Evolutionary conservation across 2,113 vertebrate genomes (phyloP).

Genomic region (Baryphthengus martii): DNA sequence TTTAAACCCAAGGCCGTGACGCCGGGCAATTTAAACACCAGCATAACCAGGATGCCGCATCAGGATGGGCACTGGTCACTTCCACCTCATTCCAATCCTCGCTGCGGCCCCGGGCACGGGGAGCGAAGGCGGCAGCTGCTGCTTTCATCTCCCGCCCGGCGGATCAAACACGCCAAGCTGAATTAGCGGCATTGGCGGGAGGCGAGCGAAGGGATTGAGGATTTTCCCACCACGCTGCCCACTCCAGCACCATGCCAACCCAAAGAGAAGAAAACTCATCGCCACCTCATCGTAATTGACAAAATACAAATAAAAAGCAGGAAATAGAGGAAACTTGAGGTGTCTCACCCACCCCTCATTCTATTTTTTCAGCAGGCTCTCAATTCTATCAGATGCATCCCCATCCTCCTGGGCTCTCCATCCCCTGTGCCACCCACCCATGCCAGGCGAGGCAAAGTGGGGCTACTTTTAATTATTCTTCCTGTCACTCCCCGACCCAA

Average conservation of each 20-base stretch:
- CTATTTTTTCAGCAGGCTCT: background rate
- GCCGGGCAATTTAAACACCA: background rate
- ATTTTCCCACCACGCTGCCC: constrained; percentile 13
- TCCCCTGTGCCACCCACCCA: background rate
- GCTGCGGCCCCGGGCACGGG: background rate
- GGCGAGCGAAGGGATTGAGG: background rate
- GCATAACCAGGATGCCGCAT: background rate
- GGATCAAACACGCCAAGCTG: constrained; percentile 51
- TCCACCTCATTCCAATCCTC: background rate
- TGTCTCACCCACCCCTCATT: background rate
- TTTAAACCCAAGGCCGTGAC: too few relatives aligned
- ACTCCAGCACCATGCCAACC: fast-evolving
- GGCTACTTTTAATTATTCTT: background rate
- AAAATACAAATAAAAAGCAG: background rate
- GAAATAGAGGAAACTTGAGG: fast-evolving
- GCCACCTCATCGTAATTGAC: fast-evolving
- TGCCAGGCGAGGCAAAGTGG: background rate
- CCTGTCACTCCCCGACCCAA: fast-evolving
- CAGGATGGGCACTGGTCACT: background rate
- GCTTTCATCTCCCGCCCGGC: constrained; percentile 43
- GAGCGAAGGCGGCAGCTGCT: constrained; percentile 34
- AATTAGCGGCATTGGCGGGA: constrained; percentile 32
- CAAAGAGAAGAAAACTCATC: background rate
- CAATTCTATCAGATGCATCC: background rate
- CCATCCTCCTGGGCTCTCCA: background rate